Evolutionary conservation across 1,140 invertebrate species (phyloP).

Genomic region (Zaprionus nigranus): DNA sequence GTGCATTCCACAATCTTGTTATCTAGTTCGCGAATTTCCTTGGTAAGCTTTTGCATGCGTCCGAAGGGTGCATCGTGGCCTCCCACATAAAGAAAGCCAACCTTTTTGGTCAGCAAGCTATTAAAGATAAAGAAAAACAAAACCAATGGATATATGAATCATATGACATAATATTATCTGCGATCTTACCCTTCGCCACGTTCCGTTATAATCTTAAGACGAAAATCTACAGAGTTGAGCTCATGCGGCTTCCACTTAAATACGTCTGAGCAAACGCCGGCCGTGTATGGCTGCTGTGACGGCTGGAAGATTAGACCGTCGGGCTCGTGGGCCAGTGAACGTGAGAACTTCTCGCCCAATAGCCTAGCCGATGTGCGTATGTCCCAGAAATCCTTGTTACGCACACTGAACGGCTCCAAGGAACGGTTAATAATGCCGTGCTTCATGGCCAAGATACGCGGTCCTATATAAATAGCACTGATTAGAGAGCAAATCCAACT

Average conservation of each 20-base stretch:
- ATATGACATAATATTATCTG: not conserved
- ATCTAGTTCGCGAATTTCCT: slow-evolving; percentile 91
- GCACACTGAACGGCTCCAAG: slow-evolving; percentile 94
- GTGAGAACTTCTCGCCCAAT: slow-evolving; percentile 94
- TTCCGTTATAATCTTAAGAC: slow-evolving; percentile 91
- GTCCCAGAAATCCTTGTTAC: slow-evolving; percentile 96
- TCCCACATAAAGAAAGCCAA: slow-evolving; percentile 93
- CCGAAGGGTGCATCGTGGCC: slow-evolving; percentile 88
- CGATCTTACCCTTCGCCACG: slow-evolving; percentile 87
- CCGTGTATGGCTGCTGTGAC: slow-evolving; percentile 91
- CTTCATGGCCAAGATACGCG: slow-evolving; percentile 90
- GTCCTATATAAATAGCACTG: slow-evolving; percentile 67
- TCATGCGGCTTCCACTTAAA: slow-evolving; percentile 99
- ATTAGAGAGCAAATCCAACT: not conserved
- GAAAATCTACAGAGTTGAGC: slow-evolving; percentile 98
- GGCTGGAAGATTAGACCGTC: slow-evolving; percentile 99
- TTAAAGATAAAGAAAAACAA: not conserved
- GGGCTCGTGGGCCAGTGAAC: slow-evolving; percentile 95
- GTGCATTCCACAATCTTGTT: slow-evolving; percentile 99
- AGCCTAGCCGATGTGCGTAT: slow-evolving; percentile 89
- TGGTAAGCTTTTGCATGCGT: slow-evolving; percentile 90
- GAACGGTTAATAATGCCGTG: slow-evolving; percentile 90
- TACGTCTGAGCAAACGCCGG: slow-evolving; percentile 92
- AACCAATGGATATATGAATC: not conserved
- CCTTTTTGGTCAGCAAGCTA: slow-evolving; percentile 86